Conservation (phyloP, 2,113 vertebrate species). For the Anarhynchus alexandrinus region DNA sequence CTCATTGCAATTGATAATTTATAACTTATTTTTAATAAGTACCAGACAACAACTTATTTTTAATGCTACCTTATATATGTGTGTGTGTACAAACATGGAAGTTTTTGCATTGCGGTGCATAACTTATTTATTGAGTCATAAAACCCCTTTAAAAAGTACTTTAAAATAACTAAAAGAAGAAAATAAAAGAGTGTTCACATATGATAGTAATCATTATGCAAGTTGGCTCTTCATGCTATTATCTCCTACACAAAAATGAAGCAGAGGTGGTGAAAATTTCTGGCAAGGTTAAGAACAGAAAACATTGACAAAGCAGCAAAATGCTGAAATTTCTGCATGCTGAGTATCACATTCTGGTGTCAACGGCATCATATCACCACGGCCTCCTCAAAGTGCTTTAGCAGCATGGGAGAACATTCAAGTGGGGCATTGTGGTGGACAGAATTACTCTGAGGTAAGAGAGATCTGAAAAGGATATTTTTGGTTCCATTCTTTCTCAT, state of each 20-base stretch:
- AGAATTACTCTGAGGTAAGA: neutral
- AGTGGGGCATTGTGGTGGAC: neutral
- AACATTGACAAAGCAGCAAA: conserved; percentile 9
- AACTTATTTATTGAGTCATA: neutral
- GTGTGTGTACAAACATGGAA: neutral
- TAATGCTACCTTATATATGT: neutral
- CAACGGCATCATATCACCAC: neutral
- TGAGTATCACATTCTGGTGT: neutral
- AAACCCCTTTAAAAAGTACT: neutral
- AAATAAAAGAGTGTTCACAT: neutral
- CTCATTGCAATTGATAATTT: neutral
- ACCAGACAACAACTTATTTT: neutral
- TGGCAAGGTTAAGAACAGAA: neutral
- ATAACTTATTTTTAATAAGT: neutral
- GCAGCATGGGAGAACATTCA: neutral
- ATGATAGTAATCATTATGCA: neutral
- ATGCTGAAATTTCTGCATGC: neutral
- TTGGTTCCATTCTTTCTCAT: neutral
- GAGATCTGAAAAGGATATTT: neutral
- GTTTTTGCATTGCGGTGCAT: neutral
- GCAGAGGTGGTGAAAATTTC: conserved; percentile 33
- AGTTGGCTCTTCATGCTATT: neutral
- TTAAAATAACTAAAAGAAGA: neutral
- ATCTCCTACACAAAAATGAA: conserved; percentile 11
- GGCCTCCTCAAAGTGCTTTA: neutral